A percentile compares a stretch with the other conserved stretches of the same genome.
Conservation (phyloP, 2,888 invertebrate species). For the Idaea straminata region DNA sequence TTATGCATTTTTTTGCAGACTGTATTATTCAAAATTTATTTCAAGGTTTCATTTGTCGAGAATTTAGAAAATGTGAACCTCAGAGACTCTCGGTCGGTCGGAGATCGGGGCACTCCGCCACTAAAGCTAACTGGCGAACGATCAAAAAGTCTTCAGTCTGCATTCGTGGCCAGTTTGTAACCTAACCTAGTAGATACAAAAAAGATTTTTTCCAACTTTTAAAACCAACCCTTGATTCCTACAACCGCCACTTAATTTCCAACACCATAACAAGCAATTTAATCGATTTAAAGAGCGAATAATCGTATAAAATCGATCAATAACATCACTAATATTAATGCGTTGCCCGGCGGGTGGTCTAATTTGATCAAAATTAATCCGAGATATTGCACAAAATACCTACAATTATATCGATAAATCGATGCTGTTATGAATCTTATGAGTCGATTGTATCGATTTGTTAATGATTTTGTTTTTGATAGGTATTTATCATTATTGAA, state of each 20-base stretch:
- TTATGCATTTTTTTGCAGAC: no score
- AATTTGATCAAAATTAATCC: slow-evolving; percentile 3
- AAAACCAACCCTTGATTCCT: not conserved
- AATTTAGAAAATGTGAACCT: no score
- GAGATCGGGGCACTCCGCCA: no score
- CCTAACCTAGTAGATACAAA: not conserved
- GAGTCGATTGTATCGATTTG: not conserved
- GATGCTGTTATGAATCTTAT: not conserved
- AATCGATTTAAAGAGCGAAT: slow-evolving; percentile 43
- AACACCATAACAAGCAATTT: slow-evolving; percentile 31
- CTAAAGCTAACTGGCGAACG: no score
- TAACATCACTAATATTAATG: slow-evolving; percentile 1
- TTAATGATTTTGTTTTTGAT: not conserved
- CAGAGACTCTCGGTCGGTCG: no score
- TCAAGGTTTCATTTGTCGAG: no score
- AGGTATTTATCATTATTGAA: no score
- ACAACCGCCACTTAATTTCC: slow-evolving; percentile 16
- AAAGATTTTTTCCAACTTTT: not conserved
- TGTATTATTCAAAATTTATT: no score
- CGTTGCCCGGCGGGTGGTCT: slow-evolving; percentile 4
- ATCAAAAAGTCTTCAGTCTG: no score
- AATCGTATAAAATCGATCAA: slow-evolving; percentile 17
- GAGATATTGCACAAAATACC: slow-evolving; percentile 2
- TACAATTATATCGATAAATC: slow-evolving; percentile 1
- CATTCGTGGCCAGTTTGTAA: not conserved